A percentile compares a stretch with the other conserved stretches of the same genome.
Conservation (phyloP, 2,888 invertebrate species). For the Mycalesis mineus region DNA sequence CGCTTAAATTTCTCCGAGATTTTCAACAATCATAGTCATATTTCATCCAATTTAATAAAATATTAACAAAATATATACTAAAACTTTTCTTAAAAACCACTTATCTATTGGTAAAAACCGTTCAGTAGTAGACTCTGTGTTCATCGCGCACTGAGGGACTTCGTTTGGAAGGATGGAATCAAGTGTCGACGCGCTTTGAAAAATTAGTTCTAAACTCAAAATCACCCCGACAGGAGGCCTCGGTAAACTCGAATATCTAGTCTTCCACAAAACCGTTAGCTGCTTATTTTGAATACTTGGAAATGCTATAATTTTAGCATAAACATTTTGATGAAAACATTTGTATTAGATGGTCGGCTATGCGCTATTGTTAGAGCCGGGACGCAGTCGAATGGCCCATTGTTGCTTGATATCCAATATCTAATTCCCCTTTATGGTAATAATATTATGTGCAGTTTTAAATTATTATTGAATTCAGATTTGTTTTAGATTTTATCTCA, state of each 20-base stretch:
- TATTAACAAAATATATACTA: too few species aligned
- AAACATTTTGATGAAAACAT: conserved; percentile 24
- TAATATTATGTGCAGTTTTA: conserved; percentile 15
- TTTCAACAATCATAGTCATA: too few species aligned
- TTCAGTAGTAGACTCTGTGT: too few species aligned
- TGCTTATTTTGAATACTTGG: not conserved
- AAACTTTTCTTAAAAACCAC: too few species aligned
- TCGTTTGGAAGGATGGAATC: too few species aligned
- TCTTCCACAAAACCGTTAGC: not conserved
- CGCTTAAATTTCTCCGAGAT: too few species aligned
- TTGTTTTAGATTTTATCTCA: not conserved
- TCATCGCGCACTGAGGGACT: too few species aligned
- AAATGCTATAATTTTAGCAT: conserved; percentile 7
- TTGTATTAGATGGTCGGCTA: conserved; percentile 31
- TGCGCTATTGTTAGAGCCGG: conserved; percentile 27
- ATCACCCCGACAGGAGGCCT: too few species aligned
- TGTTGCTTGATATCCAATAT: conserved; percentile 33
- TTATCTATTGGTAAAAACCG: too few species aligned
- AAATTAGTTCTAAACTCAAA: too few species aligned
- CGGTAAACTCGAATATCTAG: not conserved
- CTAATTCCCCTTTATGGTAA: conserved; percentile 22
- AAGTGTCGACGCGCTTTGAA: too few species aligned
- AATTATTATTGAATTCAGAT: conserved; percentile 9
- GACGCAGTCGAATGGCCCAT: conserved; percentile 39
- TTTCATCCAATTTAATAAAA: too few species aligned